Percentiles rank a stretch among this genome's conserved stretches.
Evolutionary conservation across 2,888 invertebrate species (phyloP).

Genomic region (Tuberolachnus salignus): DNA sequence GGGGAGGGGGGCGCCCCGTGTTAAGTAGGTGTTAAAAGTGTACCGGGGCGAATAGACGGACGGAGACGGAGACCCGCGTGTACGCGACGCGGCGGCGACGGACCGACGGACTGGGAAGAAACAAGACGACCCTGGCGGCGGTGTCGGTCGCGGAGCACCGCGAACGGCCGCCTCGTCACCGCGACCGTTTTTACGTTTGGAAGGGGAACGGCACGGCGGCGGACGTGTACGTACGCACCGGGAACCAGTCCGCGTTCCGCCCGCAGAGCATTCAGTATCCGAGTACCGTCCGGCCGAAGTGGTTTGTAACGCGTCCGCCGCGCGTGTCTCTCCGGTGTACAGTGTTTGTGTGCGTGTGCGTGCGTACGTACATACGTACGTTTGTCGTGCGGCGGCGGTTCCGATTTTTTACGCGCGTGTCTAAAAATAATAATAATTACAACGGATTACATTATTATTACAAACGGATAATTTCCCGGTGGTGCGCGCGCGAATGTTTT

Average conservation of each 20-base stretch:
- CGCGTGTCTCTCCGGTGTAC: not conserved
- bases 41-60: conserved; percentile 43
- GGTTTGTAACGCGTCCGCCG: conserved; percentile 30
- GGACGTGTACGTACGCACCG: conserved; percentile 1
- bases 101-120: conserved; percentile 29
- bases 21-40: conserved; percentile 57
- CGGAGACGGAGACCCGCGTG: conserved; percentile 1
- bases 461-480: not conserved
- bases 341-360: not conserved
- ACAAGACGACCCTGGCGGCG: conserved; percentile 56
- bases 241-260: conserved; percentile 49
- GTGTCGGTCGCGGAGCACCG: conserved; percentile 3
- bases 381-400: not conserved
- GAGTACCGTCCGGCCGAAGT: conserved; percentile 41
- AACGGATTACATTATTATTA: not conserved
- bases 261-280: conserved; percentile 44
- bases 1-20: conserved; percentile 6
- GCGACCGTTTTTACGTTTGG: not conserved
- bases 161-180: not conserved
- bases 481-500: not conserved
- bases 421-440: not conserved
- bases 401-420: too few relatives aligned
- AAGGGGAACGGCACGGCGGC: conserved; percentile 36
- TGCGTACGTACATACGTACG: not conserved
- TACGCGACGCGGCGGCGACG: not conserved